A percentile compares a stretch with the other conserved stretches of the same genome.
Evolutionary conservation across 2,888 invertebrate species (phyloP).

Genomic region (Bellardia pandia): DNA sequence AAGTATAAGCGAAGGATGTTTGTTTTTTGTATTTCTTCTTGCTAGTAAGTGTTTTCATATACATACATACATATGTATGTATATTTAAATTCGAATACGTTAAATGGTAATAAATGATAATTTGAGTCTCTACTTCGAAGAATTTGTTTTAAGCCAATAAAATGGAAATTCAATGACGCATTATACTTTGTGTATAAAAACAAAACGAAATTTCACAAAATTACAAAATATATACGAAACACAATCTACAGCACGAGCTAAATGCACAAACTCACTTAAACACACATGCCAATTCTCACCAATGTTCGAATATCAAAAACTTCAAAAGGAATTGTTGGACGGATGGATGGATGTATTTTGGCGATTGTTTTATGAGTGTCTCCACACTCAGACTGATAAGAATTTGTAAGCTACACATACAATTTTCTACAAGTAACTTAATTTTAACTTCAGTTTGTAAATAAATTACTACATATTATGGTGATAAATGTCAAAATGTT

Average conservation of each 20-base stretch:
- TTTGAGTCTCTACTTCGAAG: slow-evolving; percentile 34
- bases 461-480: neutral
- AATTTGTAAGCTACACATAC: neutral
- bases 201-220: neutral
- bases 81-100: neutral
- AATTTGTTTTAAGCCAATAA: slow-evolving; percentile 54
- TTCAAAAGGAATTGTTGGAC: slow-evolving; percentile 25
- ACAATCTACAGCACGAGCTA: neutral
- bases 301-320: slow-evolving; percentile 9
- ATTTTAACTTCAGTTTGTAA: neutral
- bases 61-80: neutral
- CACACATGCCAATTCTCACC: neutral
- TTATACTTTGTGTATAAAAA: slow-evolving; percentile 16
- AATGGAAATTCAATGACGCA: slow-evolving; percentile 62
- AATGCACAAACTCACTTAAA: neutral
- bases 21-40: neutral
- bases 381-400: neutral
- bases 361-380: neutral
- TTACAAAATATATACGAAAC: neutral
- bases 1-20: slow-evolving; percentile 54
- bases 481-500: neutral
- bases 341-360: neutral
- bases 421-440: slow-evolving; percentile 12
- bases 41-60: no score
- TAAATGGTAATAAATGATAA: slow-evolving; percentile 33